Evolutionary conservation across 2,113 vertebrate genomes (phyloP).

Genomic region (Strix aluco): DNA sequence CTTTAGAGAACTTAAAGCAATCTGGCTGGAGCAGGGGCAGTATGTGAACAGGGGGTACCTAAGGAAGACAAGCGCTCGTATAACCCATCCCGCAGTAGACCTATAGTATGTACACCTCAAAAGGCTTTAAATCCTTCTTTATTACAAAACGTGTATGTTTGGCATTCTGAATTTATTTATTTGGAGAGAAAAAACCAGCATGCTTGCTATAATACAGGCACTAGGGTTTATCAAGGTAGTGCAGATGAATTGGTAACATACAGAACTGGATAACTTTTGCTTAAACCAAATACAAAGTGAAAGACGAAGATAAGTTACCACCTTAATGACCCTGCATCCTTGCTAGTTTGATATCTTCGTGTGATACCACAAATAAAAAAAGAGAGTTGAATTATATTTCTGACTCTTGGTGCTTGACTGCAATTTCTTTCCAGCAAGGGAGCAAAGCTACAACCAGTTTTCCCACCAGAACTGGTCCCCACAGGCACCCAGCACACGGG

Average conservation of each 20-base stretch:
- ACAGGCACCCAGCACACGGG: neutral
- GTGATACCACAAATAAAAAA: neutral
- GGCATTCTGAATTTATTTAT: neutral
- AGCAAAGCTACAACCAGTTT: neutral
- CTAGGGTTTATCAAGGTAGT: neutral
- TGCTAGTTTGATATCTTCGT: neutral
- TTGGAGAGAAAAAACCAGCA: neutral
- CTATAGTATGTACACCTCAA: neutral
- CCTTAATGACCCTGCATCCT: neutral
- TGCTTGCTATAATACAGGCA: neutral
- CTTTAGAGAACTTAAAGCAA: neutral
- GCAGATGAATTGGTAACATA: neutral
- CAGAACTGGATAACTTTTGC: neutral
- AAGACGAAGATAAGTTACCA: neutral
- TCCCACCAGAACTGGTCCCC: neutral
- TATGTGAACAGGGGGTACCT: neutral
- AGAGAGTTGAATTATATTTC: neutral
- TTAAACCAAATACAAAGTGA: neutral
- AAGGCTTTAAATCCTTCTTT: neutral
- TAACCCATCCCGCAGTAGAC: neutral
- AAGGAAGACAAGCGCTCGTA: neutral
- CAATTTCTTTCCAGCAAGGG: neutral
- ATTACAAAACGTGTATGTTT: neutral
- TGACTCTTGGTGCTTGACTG: neutral
- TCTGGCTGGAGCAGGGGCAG: neutral